Evolutionary conservation across 2,888 invertebrate species (phyloP), one percentile per base, ranked within the genome.

Genomic region (Rhagonycha lutea): DNA sequence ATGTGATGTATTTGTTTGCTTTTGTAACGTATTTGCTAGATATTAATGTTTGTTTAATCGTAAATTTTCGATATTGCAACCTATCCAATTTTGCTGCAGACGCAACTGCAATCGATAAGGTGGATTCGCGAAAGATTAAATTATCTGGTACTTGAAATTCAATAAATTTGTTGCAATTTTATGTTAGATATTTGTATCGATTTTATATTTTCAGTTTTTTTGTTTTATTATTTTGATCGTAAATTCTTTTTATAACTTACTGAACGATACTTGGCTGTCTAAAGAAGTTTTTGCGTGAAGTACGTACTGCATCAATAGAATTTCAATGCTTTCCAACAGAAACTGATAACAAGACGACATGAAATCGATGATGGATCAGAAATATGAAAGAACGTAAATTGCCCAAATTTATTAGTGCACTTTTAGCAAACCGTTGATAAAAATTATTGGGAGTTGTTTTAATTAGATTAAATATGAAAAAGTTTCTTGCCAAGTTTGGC

Each of bases 211-310:
- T 65, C 47, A 47, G 7, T 47, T 47, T 47, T 28, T n/a, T 47
- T 47, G 47, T 47, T 47, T 47, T 47, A 47, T 47, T 47, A n/a
- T 26, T 47, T 26, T 32, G 65, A 26, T 60, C 72, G 72, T 72
- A 72, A 72, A 72, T 72, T 65, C 65, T 72, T 72, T 72, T 72
- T 72, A 72, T 65, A 26, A 65, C 72, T 67, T 24, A 47, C 65
- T 14, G 65, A 72, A 72, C 60, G 72, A 72, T 65, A 72, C 72
- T 72, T 72, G 63, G 47, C 72, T 72, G 67, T 47, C 72, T 65
- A 67, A 67, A 72, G 72, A 65, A 72, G 72, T 67, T 72, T 72
- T 60, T 47, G 65, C 23, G 72, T 65, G 65, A 72, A 67, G 60
- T 67, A 72, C 72, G 24, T 47, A 72, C 72, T 65, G 29, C 67